phyloP scores from a whole-genome alignment of 1,140 invertebrate species.

The Bilobella aurantiaca region DNA sequence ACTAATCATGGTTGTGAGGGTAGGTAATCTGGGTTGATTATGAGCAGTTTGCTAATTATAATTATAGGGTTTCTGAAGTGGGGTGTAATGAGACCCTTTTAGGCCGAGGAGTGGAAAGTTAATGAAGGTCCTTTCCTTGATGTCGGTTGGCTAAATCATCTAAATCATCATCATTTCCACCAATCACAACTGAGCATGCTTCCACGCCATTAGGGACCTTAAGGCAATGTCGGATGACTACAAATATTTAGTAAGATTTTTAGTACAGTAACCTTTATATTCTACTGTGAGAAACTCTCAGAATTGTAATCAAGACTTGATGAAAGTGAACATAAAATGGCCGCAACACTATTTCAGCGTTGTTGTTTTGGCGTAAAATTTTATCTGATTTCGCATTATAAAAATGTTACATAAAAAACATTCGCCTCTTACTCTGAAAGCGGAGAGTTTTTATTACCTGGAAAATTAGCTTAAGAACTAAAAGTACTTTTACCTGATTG shows the following conservation, averaged over 20 bases:
- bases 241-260: not conserved
- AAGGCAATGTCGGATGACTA: not conserved
- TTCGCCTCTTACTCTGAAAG: too few relatives aligned
- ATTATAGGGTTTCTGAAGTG: slow-evolving; percentile 24
- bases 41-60: slow-evolving; percentile 31
- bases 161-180: not conserved
- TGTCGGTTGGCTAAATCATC: not conserved
- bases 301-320: too few relatives aligned
- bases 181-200: not conserved
- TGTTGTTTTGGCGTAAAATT: too few relatives aligned
- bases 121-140: not conserved
- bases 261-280: not conserved
- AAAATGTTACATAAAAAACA: too few relatives aligned
- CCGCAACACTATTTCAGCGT: too few relatives aligned
- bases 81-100: slow-evolving; percentile 20
- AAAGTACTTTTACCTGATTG: too few relatives aligned
- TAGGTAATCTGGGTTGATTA: slow-evolving; percentile 26
- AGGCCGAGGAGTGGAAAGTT: not conserved
- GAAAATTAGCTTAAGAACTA: too few relatives aligned
- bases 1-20: slow-evolving; percentile 23
- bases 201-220: not conserved
- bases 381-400: too few relatives aligned
- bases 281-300: too few relatives aligned
- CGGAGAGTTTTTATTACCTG: too few relatives aligned
- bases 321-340: too few relatives aligned